Evolutionary conservation across 2,888 invertebrate genomes (phyloP), one percentile per base, ranked within the genome.

Genomic region (Parnassius apollo): DNA sequence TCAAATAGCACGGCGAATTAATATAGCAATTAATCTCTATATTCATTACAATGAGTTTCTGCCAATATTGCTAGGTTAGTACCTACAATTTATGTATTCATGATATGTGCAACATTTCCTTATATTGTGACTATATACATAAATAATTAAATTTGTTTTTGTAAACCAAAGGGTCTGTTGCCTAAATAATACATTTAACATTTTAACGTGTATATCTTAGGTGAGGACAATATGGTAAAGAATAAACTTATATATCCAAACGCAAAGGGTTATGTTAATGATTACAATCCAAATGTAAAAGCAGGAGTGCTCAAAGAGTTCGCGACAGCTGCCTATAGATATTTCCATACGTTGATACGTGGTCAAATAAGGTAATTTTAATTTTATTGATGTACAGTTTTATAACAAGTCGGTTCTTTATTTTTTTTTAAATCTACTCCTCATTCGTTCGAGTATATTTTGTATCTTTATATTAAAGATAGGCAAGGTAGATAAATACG

Each of bases 21-120:
- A 87, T 50, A 92, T 93, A 44, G 94, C 93, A 2, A 88, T 93
- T 77, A 92, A 93, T 75, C 95, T 94, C 76, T 91, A 93, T 66
- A 93, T 95, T 68, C 86, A 92, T 12, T 94, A 94, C 78, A 93
- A 94, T 75, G 94, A 95, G 77, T 94, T 93, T 93, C 81, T 94
- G 11, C 94, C 94, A 0, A 91, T 94, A 64, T 91, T 94, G 72
- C 85, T 94, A 22, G 94, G 94, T 90, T 70, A 71, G 71, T 66
- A 18, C 18, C 2, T 2, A 22, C 44, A 18, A 18, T 18, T 18
- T 25, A 25, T 25, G 25, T 25, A 25, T 25, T 25, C 25, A 25
- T 25, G 3, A 25, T 4, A 25, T 4, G 3, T 25, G 4, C 25
- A 25, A 25, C 25, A 3, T 4, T 25, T 25, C 2, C 2, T 25